Base-by-base conservation (phyloP, 1,140 invertebrate genomes). In the Musca domestica region DNA sequence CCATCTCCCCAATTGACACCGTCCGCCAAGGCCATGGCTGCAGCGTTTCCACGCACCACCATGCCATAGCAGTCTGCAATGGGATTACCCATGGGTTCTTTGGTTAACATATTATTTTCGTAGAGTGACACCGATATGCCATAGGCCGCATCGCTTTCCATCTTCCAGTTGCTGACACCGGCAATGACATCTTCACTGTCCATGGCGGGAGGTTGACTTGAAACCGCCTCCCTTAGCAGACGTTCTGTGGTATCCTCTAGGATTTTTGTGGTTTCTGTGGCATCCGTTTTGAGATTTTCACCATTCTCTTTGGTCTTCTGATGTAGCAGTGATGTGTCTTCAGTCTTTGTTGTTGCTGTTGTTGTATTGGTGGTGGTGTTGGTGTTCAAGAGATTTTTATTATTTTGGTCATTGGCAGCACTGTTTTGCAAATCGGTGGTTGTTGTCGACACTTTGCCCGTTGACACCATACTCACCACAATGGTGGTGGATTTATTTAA, bases 1-100 rank as follows among this genome's bases (percentile, higher is more conserved):
- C 93, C 94, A 75, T 93, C 89, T 61, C 95, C 95, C 95, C 95
- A 96, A 84, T 97, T 96, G 0, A 96, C 95, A 46, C 95, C 95
- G 86, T 96, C 95, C 14, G 94, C 95, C 54, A 97, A 85, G 34
- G 91, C 90, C 74, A 96, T 83, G 68, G 95, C 88, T 4, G 91
- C 90, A 69, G 89, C 92, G 81, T 95, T 92, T 52, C 87, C 86
- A 48, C 93, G 84, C 4, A 91, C 88, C 71, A 93, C 89, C 49
- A 96, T 84, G 2, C 91, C 94, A 85, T 94, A 96, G 73, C 93
- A 91, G 83, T 96, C 95, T 15, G 95, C 95, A 71, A 96, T 92
- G 15, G 95, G 95, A 79, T 93, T 91, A 5, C 95, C 93, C 84
- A 92, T 92, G 66, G 88, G 87, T 61, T 87, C 83, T 69, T 89